Evolutionary conservation across 2,113 vertebrate species (phyloP), one percentile per base, ranked within the genome.

Genomic region (Hemibagrus wyckioides): DNA sequence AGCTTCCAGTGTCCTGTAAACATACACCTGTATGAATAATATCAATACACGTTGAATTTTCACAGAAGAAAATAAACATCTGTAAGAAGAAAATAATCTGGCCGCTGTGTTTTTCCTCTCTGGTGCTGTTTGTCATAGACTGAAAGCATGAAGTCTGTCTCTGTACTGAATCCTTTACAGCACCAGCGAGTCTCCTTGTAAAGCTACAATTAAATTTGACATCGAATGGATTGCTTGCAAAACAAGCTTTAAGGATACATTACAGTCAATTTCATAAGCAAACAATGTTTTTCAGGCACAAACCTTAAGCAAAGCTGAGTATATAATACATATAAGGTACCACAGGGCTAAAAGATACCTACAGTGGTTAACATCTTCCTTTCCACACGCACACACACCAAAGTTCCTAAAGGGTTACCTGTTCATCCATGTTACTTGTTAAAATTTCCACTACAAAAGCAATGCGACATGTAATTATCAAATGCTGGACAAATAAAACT

Each of bases 1-100:
- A 90, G 91, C 90, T 93, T 93, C 57, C 85, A 92, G 92, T 91
- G 92, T 94, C 92, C 92, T 93, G 91, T 93, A 92, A 93, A 91
- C 91, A 92, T 92, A 88, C 90, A 93, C 92, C 92, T 92, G 90
- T 89, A 91, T 89, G 90, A 52, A 88, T 83, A 91, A 90, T 67
- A 84, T 87, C 23, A 81, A 48, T 65, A 50, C 52, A 82, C 30
- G 76, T 73, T 17, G 28, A 44, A 52, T n/a, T 23, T n/a, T 50
- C 13, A 82, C 23, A 15, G 13, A 76, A 50, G 13, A 50, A 15
- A 76, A 25, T 48, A 15, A 48, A 15, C 25, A 76, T 28, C 13
- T 6, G 4, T 23, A 15, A 76, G 2, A 48, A n/a, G 7, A 15
- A 0, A n/a, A n/a, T 76, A 48, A 48, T 5, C 41, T 48, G 23